Conservation (phyloP, 2,888 invertebrate species). For the Sturmia bella region DNA sequence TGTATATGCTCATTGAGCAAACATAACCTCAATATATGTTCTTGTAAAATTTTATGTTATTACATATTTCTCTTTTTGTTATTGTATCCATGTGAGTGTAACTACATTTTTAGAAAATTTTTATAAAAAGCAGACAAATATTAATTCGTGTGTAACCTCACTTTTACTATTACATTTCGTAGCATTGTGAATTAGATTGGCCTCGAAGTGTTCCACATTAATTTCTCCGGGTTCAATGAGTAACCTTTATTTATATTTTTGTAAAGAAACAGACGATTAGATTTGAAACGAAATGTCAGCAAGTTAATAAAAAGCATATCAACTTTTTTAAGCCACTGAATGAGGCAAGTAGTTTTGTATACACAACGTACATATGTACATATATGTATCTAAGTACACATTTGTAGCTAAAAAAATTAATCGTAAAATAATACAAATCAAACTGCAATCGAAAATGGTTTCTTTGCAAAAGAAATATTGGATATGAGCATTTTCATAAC, state of each 20-base stretch:
- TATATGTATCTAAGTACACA: too few relatives aligned
- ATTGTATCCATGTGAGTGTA: too few relatives aligned
- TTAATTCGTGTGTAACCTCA: too few relatives aligned
- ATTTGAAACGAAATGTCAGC: slow-evolving; percentile 41
- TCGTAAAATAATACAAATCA: slow-evolving; percentile 28
- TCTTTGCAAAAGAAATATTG: slow-evolving; percentile 55
- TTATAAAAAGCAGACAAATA: too few relatives aligned
- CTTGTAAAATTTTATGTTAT: too few relatives aligned
- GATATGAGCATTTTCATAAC: not conserved
- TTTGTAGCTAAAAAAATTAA: slow-evolving; percentile 13
- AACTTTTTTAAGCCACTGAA: slow-evolving; percentile 45
- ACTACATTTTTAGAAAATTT: too few relatives aligned
- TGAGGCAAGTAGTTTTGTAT: slow-evolving; percentile 15
- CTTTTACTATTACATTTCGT: too few relatives aligned
- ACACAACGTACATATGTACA: not conserved
- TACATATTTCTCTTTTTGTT: too few relatives aligned
- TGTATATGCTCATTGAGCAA: too few relatives aligned
- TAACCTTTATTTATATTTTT: slow-evolving; percentile 12
- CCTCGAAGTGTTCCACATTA: not conserved
- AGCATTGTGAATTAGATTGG: too few relatives aligned
- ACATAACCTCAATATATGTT: too few relatives aligned
- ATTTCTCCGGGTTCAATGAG: not conserved
- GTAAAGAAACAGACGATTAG: slow-evolving; percentile 58
- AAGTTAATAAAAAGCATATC: slow-evolving; percentile 63
- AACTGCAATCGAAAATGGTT: slow-evolving; percentile 59